phyloP scores from a whole-genome alignment of 2,113 vertebrate genomes.

The Rousettus leschenaultii region DNA sequence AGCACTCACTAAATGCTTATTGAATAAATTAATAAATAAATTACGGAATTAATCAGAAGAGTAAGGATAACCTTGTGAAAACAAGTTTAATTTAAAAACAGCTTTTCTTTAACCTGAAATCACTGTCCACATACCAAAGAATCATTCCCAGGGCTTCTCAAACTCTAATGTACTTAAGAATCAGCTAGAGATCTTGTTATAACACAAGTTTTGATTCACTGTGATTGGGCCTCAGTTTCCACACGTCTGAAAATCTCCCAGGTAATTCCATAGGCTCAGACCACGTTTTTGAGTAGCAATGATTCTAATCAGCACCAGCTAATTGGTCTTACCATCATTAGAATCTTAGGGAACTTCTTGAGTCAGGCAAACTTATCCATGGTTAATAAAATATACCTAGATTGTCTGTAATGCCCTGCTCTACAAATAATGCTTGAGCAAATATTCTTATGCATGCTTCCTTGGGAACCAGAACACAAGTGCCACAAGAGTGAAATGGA shows the following conservation, averaged over 20 bases:
- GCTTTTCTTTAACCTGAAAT: background rate
- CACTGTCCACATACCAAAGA: background rate
- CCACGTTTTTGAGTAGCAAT: background rate
- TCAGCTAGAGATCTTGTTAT: background rate
- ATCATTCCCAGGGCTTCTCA: background rate
- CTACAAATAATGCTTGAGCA: background rate
- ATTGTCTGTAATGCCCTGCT: background rate
- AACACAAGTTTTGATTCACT: background rate
- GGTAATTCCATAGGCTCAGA: background rate
- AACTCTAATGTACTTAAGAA: background rate
- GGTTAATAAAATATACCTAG: background rate
- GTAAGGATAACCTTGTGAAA: background rate
- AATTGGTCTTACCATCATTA: background rate
- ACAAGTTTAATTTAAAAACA: background rate
- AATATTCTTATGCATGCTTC: background rate
- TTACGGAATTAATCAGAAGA: background rate
- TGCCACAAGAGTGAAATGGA: background rate
- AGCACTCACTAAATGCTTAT: background rate
- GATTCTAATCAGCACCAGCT: background rate
- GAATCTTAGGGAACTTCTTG: background rate
- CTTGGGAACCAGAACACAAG: background rate
- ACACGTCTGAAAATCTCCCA: background rate
- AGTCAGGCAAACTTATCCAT: background rate
- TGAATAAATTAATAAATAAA: background rate
- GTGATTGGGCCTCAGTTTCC: background rate